Evolutionary conservation across 1,140 invertebrate genomes (phyloP).

Genomic region (Pogonognathellus flavescens): DNA sequence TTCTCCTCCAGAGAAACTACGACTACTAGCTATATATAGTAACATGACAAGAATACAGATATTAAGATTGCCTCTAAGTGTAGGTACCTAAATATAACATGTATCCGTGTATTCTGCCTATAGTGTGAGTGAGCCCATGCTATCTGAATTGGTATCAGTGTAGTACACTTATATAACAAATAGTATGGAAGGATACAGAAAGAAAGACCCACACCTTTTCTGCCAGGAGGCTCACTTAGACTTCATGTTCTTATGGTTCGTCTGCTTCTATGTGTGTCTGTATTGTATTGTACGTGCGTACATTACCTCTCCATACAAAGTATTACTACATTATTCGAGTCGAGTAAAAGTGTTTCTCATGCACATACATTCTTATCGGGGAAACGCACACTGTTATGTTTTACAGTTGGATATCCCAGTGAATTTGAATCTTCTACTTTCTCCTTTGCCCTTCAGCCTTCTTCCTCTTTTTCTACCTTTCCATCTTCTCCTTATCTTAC

Average conservation of each 20-base stretch:
- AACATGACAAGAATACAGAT: too few relatives aligned
- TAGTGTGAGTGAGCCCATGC: too few relatives aligned
- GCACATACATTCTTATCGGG: conserved; percentile 32
- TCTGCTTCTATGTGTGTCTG: too few relatives aligned
- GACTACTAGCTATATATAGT: too few relatives aligned
- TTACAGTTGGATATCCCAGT: neutral
- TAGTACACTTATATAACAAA: neutral
- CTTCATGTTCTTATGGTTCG: neutral
- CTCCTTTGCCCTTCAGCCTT: conserved; percentile 36
- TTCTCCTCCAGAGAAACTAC: too few relatives aligned
- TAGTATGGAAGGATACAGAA: neutral
- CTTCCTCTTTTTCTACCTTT: conserved; percentile 13
- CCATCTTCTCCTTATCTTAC: neutral
- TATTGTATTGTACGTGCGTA: neutral
- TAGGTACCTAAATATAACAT: too few relatives aligned
- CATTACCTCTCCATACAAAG: neutral
- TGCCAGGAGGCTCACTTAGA: conserved; percentile 37
- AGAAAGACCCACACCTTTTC: conserved; percentile 11
- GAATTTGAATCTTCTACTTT: conserved; percentile 5
- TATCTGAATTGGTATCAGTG: too few relatives aligned
- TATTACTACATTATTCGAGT: neutral
- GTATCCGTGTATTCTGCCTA: too few relatives aligned
- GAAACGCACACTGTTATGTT: conserved; percentile 26
- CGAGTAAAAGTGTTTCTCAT: conserved; percentile 6
- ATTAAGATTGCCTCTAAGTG: too few relatives aligned